phyloP scores from a whole-genome alignment of 2,888 invertebrate genomes.

The Bellardia bayeri region DNA sequence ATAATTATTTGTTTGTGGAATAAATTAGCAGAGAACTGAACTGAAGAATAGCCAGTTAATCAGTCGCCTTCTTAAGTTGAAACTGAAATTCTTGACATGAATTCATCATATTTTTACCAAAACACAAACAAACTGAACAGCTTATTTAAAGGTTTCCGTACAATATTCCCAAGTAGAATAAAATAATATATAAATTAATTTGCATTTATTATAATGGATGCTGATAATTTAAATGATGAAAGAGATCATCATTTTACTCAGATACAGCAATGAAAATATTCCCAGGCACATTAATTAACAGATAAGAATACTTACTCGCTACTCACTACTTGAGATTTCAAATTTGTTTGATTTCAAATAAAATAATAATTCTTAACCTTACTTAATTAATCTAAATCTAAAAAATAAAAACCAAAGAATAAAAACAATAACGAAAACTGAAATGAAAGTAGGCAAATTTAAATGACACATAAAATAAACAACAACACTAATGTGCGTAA shows the following conservation, averaged over 20 bases:
- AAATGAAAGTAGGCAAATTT: background rate
- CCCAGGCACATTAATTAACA: background rate
- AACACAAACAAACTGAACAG: background rate
- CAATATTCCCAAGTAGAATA: background rate
- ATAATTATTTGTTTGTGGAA: too few species aligned
- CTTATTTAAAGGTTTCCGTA: background rate
- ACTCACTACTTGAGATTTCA: background rate
- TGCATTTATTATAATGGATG: constrained; percentile 23
- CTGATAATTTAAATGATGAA: constrained; percentile 2
- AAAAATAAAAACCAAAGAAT: background rate
- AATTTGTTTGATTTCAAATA: constrained; percentile 3
- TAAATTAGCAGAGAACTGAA: background rate
- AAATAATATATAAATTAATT: background rate
- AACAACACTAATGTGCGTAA: constrained; percentile 46
- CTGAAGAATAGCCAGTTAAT: background rate
- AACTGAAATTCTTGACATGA: constrained; percentile 37
- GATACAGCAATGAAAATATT: constrained; percentile 27
- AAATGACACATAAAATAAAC: constrained; percentile 29
- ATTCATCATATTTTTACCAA: constrained; percentile 55
- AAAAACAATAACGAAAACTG: background rate
- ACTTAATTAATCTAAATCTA: constrained; percentile 53
- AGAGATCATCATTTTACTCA: constrained; percentile 11
- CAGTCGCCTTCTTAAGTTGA: background rate
- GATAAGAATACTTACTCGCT: constrained; percentile 59
- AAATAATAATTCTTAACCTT: constrained; percentile 42